phyloP scores from a whole-genome alignment of 2,888 invertebrate genomes.

The Baccha elongata region DNA sequence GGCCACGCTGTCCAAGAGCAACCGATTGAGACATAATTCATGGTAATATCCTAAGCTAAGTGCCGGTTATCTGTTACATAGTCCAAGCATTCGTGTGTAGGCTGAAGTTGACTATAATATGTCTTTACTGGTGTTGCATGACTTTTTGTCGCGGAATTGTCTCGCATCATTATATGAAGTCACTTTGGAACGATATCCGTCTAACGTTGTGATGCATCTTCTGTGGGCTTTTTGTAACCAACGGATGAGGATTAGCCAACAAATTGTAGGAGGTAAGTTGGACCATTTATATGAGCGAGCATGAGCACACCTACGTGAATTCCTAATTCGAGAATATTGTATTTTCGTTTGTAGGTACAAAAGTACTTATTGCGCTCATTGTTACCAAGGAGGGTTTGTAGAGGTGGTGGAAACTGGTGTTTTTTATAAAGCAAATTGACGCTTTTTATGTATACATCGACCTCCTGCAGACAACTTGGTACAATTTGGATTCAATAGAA shows the following conservation, averaged over 20 bases:
- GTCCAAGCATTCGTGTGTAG: constrained; percentile 37
- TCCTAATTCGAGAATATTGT: background rate
- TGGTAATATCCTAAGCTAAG: constrained; percentile 67
- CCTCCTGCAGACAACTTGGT: background rate
- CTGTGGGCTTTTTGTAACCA: background rate
- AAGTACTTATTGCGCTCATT: background rate
- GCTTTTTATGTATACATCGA: background rate
- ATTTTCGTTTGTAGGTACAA: background rate
- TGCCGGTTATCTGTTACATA: constrained; percentile 68
- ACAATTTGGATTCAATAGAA: too few species aligned
- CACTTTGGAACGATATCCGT: constrained; percentile 49
- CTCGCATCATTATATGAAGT: constrained; percentile 60
- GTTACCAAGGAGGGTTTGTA: background rate
- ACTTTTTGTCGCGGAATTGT: constrained; percentile 55
- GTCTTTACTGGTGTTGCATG: constrained; percentile 2
- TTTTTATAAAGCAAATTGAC: background rate
- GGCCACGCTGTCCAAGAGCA: constrained; percentile 42
- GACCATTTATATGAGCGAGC: background rate
- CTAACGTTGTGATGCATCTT: constrained; percentile 39
- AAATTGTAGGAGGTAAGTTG: background rate
- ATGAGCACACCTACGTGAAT: constrained; percentile 36
- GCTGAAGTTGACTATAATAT: constrained; percentile 16
- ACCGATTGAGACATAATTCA: constrained; percentile 72
- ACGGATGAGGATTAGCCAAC: constrained; percentile 1
- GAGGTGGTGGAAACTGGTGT: background rate